Percentiles rank a stretch among this genome's conserved stretches.
Conservation (phyloP, 2,888 invertebrate species). For the Aleiodes leptofemur region DNA sequence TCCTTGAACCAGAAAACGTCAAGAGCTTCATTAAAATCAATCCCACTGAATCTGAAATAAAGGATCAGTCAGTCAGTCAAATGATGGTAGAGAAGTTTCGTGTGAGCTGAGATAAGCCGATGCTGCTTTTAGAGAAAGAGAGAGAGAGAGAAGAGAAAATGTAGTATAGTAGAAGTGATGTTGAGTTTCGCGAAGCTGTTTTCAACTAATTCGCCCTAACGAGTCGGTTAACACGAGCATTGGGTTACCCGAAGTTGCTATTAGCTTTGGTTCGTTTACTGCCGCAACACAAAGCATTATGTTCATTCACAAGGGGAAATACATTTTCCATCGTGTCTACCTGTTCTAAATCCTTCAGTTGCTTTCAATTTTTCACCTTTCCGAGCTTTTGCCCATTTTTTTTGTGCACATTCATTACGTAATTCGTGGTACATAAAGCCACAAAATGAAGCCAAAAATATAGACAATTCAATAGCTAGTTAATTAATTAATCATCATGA, state of each 20-base stretch:
- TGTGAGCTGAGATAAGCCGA: constrained; percentile 40
- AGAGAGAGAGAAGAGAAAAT: constrained; percentile 3
- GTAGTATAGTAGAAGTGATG: constrained; percentile 25
- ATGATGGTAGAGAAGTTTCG: constrained; percentile 19
- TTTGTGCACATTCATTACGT: constrained; percentile 6
- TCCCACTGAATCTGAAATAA: background rate
- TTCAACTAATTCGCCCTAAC: constrained; percentile 57
- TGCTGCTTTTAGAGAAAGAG: constrained; percentile 8
- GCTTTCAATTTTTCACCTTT: background rate
- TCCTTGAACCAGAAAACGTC: background rate
- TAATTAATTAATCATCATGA: constrained; percentile 7
- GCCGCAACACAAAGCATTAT: constrained; percentile 36
- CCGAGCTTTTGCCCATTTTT: background rate
- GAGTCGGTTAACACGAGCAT: constrained; percentile 57
- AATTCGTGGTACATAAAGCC: background rate
- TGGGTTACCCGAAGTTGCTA: constrained; percentile 54
- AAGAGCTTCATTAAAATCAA: background rate
- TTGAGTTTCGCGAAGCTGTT: constrained; percentile 53
- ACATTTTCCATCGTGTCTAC: constrained; percentile 8
- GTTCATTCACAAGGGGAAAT: background rate
- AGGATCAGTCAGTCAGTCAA: constrained; percentile 11
- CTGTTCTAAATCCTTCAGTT: background rate
- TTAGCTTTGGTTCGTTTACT: constrained; percentile 46
- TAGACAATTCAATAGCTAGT: background rate
- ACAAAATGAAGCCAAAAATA: background rate